A percentile compares a stretch with the other conserved stretches of the same genome.
Evolutionary conservation across 2,113 vertebrate genomes (phyloP).

Genomic region (Myotis lucifugus): DNA sequence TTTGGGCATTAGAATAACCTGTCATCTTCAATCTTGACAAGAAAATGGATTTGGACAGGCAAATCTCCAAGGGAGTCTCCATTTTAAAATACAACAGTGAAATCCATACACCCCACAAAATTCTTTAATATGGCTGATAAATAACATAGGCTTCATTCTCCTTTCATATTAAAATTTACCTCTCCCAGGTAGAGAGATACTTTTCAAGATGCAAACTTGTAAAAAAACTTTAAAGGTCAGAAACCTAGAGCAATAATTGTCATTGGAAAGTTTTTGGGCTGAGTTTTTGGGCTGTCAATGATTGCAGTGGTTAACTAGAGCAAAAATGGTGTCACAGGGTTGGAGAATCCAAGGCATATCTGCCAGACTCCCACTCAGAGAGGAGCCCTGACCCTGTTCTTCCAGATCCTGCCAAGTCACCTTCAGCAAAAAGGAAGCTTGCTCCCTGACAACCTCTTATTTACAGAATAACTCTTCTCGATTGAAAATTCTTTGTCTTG

Average conservation of each 20-base stretch:
- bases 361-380: not conserved
- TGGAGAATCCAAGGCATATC: not conserved
- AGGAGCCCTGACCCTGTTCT: not conserved
- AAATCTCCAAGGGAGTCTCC: slow-evolving; percentile 71
- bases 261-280: not conserved
- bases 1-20: slow-evolving; percentile 80
- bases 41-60: slow-evolving; percentile 82
- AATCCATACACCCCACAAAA: slow-evolving; percentile 53
- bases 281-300: not conserved
- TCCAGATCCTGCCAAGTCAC: not conserved
- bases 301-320: not conserved
- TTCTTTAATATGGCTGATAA: slow-evolving; percentile 43
- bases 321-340: not conserved
- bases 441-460: not conserved
- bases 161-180: slow-evolving; percentile 33
- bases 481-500: not conserved
- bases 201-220: not conserved
- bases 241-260: not conserved
- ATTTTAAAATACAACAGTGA: slow-evolving; percentile 68
- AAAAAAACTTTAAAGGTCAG: not conserved
- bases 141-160: slow-evolving; percentile 33
- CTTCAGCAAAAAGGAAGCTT: not conserved
- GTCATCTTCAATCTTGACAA: slow-evolving; percentile 80
- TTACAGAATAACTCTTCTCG: not conserved
- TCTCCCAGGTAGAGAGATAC: not conserved